These are phyloP conservation scores for Drosophila melanogaster DNA, from an alignment of 1,140 invertebrate genomes.

Conservation along the genomic window Release_6_plus_ISO1_MT NT_033779.5:1510001-1510500, in stretches of 20 bases:
- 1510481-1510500: slow-evolving; percentile 45
- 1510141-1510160: slow-evolving; percentile 32
- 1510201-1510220: background rate
- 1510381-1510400: slow-evolving; percentile 4
- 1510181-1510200: background rate
- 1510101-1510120: slow-evolving; percentile 64
- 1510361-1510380: slow-evolving; percentile 10
- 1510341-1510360: slow-evolving; percentile 35
- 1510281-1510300: slow-evolving; percentile 79
- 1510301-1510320: slow-evolving; percentile 51
- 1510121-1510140: slow-evolving; percentile 81
- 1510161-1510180: slow-evolving; percentile 3
- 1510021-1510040: too few relatives aligned
- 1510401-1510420: slow-evolving; percentile 14
- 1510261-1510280: slow-evolving; percentile 83
- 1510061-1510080: slow-evolving; percentile 32
- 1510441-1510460: slow-evolving; percentile 81
- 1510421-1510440: slow-evolving; percentile 58
- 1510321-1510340: slow-evolving; percentile 22
- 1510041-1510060: background rate
- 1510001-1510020: too few relatives aligned
- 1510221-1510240: background rate
- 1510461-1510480: slow-evolving; percentile 75
- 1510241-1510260: slow-evolving; percentile 65
- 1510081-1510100: slow-evolving; percentile 25